Evolutionary conservation across 1,140 invertebrate species (phyloP), one percentile per base, ranked within the genome.

Genomic region (Colletes gigas): DNA sequence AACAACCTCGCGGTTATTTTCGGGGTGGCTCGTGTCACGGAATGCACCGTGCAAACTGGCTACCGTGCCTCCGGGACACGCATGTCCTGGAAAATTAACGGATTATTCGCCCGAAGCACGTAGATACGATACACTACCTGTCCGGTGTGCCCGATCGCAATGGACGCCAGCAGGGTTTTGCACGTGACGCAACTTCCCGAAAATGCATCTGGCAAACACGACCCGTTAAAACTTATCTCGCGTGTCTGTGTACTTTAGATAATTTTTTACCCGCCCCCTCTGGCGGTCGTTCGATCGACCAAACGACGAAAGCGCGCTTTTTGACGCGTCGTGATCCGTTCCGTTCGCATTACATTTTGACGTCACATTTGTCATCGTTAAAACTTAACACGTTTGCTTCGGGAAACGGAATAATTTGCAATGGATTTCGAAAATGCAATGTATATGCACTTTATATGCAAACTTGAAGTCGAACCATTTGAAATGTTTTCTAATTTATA

Each of bases 1-100:
- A 92, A 90, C 87, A 92, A 92, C 91, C 90, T 92, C 89, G 62
- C 73, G 86, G 90, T 91, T 91, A 91, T 91, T 91, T 91, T 63
- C 87, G 86, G 89, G 90, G 79, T 81, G 85, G 79, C 71, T 89
- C 87, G 86, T 91, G 88, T 90, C 88, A 87, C 80, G 89, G 87
- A 89, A 89, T 89, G 88, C 83, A 84, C 44, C 60, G 72, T 55
- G 78, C 78, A 66, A 81, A 77, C 81, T 54, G 52, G 21, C 54
- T 57, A 10, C 52, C 50, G 63, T 66, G 85, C 85, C 80, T 85
- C 76, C 85, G 72, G 76, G 67, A 83, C 69, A 76, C 73, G 75
- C 44, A 65, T 84, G 81, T 83, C 68, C 71, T 55, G 47, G 47
- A 70, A 70, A 71, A 71, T 69, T 70, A 67, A 41, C 10, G 54